Base-by-base conservation (phyloP, 2,888 invertebrate species). In the Drosophila monieri region DNA sequence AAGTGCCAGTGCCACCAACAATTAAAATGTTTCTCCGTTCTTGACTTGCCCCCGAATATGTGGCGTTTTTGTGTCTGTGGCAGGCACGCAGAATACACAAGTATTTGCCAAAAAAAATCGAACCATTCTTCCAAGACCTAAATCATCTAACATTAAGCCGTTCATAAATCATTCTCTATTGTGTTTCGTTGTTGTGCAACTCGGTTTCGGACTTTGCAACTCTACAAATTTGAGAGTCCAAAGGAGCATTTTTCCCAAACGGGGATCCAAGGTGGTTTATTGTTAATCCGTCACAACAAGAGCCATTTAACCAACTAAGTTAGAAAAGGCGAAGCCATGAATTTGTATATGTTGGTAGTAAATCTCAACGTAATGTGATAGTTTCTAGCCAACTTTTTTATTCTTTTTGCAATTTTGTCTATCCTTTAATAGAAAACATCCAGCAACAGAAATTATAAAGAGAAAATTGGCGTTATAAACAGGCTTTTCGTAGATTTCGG, bases 271-370 rank as follows among this genome's bases (percentile, higher is more conserved):
- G 15, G 30, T n/a, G 62, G 61, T 44, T 37, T 37, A 52, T 46
- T 30, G 37, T 23, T 46, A 53, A 62, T 64, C 37, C 52, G 21
- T 61, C 52, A 46, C 35, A 61, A 52, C 35, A 62, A 53, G 25
- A 39, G 12, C 54, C 43, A 43, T 32, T 30, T 37, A 37, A 37
- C 62, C 52, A 52, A 61, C 43, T 30, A 46, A 37, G 44, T 10
- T 15, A 15, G 10, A 44, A 10, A 18, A 32, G 23, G 12, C 12
- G 9, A 18, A 35, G 35, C 32, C 32, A 54, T 62, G 54, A 64
- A 65, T 65, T 64, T 47, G 54, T 64, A 64, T 65, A 47, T 47
- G 64, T 15, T 41, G 47, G 64, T 39, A 47, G 25, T 54, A 54
- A 47, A 53, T 47, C 3, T 32, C 39, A 47, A 14, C 32, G 30